phyloP scores from a whole-genome alignment of 1,140 invertebrate genomes.

The Tetramorium parvispinum region DNA sequence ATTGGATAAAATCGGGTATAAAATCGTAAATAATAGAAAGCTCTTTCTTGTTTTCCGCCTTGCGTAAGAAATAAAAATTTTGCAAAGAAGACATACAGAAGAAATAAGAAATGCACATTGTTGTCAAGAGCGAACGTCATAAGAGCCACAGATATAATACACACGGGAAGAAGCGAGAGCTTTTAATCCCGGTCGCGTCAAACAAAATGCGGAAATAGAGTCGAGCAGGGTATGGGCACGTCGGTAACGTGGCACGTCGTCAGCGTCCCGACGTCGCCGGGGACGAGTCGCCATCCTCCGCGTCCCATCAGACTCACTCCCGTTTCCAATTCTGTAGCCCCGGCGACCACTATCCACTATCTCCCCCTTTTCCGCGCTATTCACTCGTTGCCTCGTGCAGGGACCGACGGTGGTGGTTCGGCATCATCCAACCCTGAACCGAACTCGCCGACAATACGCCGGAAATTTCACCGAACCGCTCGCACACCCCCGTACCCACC shows the following conservation, averaged over 20 bases:
- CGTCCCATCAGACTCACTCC: slow-evolving; percentile 72
- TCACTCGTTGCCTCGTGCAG: slow-evolving; percentile 50
- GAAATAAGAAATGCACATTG: neutral
- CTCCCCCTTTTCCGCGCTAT: slow-evolving; percentile 50
- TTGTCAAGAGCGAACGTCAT: slow-evolving; percentile 12
- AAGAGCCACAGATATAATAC: neutral
- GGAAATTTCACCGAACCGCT: slow-evolving; percentile 78
- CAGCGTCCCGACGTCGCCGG: slow-evolving; percentile 48
- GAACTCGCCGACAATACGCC: slow-evolving; percentile 74
- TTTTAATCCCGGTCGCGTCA: slow-evolving; percentile 80
- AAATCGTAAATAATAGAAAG: neutral
- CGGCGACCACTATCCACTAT: slow-evolving; percentile 53
- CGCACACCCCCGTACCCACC: slow-evolving; percentile 51
- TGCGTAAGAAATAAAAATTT: slow-evolving; percentile 1
- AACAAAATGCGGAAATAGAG: slow-evolving; percentile 76
- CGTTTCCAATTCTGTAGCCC: slow-evolving; percentile 49
- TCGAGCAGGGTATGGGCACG: slow-evolving; percentile 33
- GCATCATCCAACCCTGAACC: slow-evolving; percentile 70
- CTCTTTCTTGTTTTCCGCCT: neutral
- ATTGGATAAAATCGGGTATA: neutral
- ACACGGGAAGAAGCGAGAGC: slow-evolving; percentile 69
- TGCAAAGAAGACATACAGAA: neutral
- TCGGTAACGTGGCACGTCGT: slow-evolving; percentile 51
- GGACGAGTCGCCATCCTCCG: slow-evolving; percentile 69
- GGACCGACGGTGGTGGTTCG: slow-evolving; percentile 66